Evolutionary conservation across 2,113 vertebrate genomes (phyloP).

Genomic region (Pongo abelii): DNA sequence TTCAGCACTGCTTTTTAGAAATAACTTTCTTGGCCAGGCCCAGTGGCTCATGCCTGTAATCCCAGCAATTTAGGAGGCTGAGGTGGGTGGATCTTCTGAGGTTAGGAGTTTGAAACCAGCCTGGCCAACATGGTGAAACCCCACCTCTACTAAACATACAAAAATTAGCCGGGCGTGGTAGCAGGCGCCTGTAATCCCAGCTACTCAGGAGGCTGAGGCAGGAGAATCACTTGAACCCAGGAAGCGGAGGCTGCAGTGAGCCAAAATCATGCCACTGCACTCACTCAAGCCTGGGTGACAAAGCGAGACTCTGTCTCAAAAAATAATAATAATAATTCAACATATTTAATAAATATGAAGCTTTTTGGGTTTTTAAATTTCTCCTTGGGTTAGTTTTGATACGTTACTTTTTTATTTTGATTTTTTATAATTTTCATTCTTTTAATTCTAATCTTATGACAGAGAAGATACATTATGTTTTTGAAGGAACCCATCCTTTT

Average conservation of each 20-base stretch:
- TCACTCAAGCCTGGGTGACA: background rate
- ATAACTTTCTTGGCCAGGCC: background rate
- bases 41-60: background rate
- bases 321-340: background rate
- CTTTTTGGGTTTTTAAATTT: background rate
- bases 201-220: background rate
- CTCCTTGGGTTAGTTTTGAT: background rate
- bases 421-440: too few relatives aligned
- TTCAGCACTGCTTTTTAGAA: background rate
- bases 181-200: background rate
- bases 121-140: background rate
- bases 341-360: background rate
- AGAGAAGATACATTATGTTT: background rate
- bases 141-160: background rate
- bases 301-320: too few relatives aligned
- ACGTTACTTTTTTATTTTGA: background rate
- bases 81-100: background rate
- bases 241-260: background rate
- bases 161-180: background rate
- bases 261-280: background rate
- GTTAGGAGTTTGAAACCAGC: background rate
- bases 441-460: too few relatives aligned
- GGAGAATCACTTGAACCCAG: background rate
- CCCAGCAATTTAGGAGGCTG: background rate
- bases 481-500: background rate